Evolutionary conservation across 2,888 invertebrate genomes (phyloP), one percentile per base, ranked within the genome.

Genomic region (Netelia inedita): DNA sequence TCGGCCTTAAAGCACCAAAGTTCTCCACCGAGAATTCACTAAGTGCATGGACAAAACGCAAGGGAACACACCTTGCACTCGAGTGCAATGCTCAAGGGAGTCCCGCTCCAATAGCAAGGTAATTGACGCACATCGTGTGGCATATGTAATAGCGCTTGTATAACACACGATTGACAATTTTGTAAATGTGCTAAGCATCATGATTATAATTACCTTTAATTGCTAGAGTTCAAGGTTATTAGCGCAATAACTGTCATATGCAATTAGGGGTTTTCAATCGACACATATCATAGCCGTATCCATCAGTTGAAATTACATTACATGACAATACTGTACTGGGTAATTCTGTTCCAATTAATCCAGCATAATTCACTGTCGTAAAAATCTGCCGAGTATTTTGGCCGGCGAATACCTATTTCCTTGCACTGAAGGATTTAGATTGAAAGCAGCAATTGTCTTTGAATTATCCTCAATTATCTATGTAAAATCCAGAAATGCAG

Each of bases 61-160:
- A 91, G 92, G 86, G 91, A 88, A 85, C 92, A 91, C 85, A 92
- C 89, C 89, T 93, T 93, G 89, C 92, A 91, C 85, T 92, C 90
- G 83, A 92, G 90, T 89, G 93, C 92, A 89, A 95, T 94, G 96
- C 96, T 87, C 96, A 96, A 94, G 96, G 96, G 78, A 96, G 95
- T 94, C 97, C 97, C 68, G 95, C 96, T 84, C 96, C 96, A 65
- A 91, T 94, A 87, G 95, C 95, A 95, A 96, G 96, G 96, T 96
- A 95, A 95, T 53, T 19, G 28, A 46, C 14, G 19, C 41, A 28
- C 14, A n/a, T 57, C 65, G 0, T 19, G n/a, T n/a, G 16, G 3
- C 50, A 28, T 28, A 9, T 55, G 11, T 35, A 35, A 55, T 19
- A n/a, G 35, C 21, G 16, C 43, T 65, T 43, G 16, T 16, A n/a